Evolutionary conservation across 2,888 invertebrate species (phyloP).

Genomic region (Corbicula japonica): DNA sequence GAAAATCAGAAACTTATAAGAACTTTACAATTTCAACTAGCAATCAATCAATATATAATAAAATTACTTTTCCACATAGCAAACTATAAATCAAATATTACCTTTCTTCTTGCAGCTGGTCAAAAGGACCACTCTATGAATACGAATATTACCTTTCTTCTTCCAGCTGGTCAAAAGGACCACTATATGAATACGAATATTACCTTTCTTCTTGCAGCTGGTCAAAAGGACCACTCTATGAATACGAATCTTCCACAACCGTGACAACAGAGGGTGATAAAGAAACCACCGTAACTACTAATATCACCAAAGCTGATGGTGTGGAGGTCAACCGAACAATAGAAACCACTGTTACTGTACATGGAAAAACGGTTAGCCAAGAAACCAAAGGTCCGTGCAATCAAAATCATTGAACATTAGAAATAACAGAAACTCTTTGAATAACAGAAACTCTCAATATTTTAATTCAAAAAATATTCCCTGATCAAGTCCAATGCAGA

Average conservation of each 20-base stretch:
- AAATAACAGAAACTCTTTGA: too few relatives aligned
- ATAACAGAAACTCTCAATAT: too few relatives aligned
- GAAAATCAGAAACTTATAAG: too few relatives aligned
- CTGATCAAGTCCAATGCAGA: too few relatives aligned
- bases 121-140: constrained; percentile 48
- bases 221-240: constrained; percentile 45
- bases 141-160: too few relatives aligned
- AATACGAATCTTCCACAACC: constrained; percentile 39
- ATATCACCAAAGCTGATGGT: constrained; percentile 52
- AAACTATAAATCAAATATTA: too few relatives aligned
- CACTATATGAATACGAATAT: constrained; percentile 35
- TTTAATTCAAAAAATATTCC: too few relatives aligned
- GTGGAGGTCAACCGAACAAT: constrained; percentile 53
- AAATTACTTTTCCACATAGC: too few relatives aligned
- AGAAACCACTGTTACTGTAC: constrained; percentile 47
- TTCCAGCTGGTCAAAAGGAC: constrained; percentile 46
- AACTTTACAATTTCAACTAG: too few relatives aligned
- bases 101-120: constrained; percentile 30
- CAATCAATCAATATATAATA: too few relatives aligned
- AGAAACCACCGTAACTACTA: constrained; percentile 46
- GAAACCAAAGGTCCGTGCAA: constrained; percentile 35
- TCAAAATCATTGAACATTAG: not conserved
- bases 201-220: constrained; percentile 25
- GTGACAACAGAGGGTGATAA: constrained; percentile 47
- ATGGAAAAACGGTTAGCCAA: constrained; percentile 41